Base-by-base conservation (phyloP, 2,888 invertebrate species). In the Melieria picta region DNA sequence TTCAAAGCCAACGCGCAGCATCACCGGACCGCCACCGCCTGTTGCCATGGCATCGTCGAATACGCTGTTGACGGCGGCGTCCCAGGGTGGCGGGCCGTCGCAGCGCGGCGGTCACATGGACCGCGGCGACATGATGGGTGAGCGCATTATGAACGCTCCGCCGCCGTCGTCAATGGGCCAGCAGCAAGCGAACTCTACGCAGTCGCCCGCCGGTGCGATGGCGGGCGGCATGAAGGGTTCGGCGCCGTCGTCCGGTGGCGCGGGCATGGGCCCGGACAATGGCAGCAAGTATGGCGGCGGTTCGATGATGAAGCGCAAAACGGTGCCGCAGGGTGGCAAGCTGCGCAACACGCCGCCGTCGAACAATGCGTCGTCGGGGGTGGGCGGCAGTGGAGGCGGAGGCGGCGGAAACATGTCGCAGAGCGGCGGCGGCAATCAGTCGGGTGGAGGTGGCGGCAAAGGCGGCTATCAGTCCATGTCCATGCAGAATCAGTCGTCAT, bases 251-350 rank as follows among this genome's bases (percentile, higher is more conserved):
- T 56, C 81, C 66, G 67, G 65, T 10, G 65, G 56, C 55, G 62
- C 71, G 43, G 65, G 13, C 45, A 67, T 50, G 42, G 42, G 60
- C 11, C 46, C 60, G 55, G 75, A 83, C 70, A 72, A 74, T 58
- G 78, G 79, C 72, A 79, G 73, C 75, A 85, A 84, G 74, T 84
- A 84, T 75, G 77, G 79, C 63, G 77, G 78, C 58, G 77, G 79
- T 75, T 93, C 93, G 74, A 94, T 94, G 30, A 91, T 92, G 74
- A 94, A 93, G 87, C 90, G 94, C 84, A 94, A 94, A 72, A 85
- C 83, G 4, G 82, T 90, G 85, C 86, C 90, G 56, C 81, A 79
- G 16, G 73, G 79, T 63, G 78, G 78, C 67, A 91, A 92, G 71
- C 90, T 92, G 79, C 90, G 93, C 55, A 89, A 90, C 72, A 90